Base-by-base conservation (phyloP, 2,797 vertebrate species). In the Alca torda region DNA sequence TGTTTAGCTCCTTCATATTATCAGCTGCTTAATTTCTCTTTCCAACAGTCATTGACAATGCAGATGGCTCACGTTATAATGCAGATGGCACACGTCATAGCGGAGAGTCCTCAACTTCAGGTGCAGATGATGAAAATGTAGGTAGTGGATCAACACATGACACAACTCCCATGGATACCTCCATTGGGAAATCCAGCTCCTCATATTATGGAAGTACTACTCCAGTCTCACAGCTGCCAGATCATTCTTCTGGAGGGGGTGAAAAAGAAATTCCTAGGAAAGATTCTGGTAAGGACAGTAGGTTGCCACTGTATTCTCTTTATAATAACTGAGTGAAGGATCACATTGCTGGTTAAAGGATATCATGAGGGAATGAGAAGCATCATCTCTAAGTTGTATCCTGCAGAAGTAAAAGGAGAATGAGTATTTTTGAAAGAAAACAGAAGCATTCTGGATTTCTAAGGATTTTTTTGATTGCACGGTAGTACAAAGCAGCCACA, bases 31-130 rank as follows among this genome's bases (percentile, higher is more conserved):
- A 9, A 39, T 76, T 95, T 72, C 45, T 84, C 4, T 97, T 56
- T 93, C 75, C 23, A 20, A 70, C 89, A 98, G 98, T 96, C 35
- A 98, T 98, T 46, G 97, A 97, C 57, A 98, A 98, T 18, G 95
- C 96, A 0, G 98, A 98, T 6, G 98, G 98, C 43, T 98, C 98
- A 43, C 96, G 65, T 3, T 98, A 95, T 11, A 87, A 60, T 24
- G 39, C 90, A 25, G 96, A 80, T 23, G 97, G 97, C 10, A 97
- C 93, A 0, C 97, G 84, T 10, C 97, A 96, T 9, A 46, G 70
- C 0, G 95, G 96, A 16, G 96, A 96, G n/a, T 91, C 93, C 93
- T 97, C 24, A 21, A 96, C 93, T 30, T 97, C 92, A 10, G 74
- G 92, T 28, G 18, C 7, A 4, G 94, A 94, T 1, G 98, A 98